These are phyloP conservation scores for Phoxinus dragarum DNA, from an alignment of 2,797 vertebrate genomes.

Conservation along the genomic window DNA sequence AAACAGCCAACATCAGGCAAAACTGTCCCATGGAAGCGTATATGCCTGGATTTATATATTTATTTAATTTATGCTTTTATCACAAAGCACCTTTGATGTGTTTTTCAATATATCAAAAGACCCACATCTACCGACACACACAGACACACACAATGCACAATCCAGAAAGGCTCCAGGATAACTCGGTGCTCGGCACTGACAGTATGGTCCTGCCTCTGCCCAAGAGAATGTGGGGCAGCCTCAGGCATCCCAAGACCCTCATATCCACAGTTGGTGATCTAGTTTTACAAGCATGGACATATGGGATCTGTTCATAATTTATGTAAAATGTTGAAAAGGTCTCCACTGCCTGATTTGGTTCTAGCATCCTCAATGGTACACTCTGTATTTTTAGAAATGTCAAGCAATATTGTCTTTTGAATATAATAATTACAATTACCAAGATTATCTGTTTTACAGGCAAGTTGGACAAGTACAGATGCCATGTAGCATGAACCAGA, in stretches of 20 bases:
- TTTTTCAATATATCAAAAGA: conserved; percentile 39
- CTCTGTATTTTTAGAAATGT: neutral
- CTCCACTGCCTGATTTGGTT: conserved; percentile 32
- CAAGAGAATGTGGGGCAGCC: conserved; percentile 55
- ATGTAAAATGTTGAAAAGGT: conserved; percentile 41
- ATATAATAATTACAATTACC: neutral
- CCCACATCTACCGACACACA: conserved; percentile 22
- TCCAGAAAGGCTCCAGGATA: conserved; percentile 49
- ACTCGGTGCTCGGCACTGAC: conserved; percentile 35
- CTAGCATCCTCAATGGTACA: conserved; percentile 1
- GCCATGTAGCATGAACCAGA: neutral
- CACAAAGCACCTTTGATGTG: conserved; percentile 48
- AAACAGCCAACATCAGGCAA: conserved; percentile 41
- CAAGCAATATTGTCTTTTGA: neutral
- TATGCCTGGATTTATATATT: conserved; percentile 28
- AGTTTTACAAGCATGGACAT: conserved; percentile 64
- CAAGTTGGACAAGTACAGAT: neutral
- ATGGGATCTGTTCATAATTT: conserved; percentile 64
- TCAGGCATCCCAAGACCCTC: conserved; percentile 46
- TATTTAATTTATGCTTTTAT: conserved; percentile 32
- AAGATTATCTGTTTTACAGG: neutral
- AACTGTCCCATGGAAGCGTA: conserved; percentile 34
- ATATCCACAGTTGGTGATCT: conserved; percentile 68
- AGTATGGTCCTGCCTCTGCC: conserved; percentile 50
- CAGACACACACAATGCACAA: conserved; percentile 12